Conservation (phyloP, 1,140 invertebrate genomes). For the Riptortus pedestris region DNA sequence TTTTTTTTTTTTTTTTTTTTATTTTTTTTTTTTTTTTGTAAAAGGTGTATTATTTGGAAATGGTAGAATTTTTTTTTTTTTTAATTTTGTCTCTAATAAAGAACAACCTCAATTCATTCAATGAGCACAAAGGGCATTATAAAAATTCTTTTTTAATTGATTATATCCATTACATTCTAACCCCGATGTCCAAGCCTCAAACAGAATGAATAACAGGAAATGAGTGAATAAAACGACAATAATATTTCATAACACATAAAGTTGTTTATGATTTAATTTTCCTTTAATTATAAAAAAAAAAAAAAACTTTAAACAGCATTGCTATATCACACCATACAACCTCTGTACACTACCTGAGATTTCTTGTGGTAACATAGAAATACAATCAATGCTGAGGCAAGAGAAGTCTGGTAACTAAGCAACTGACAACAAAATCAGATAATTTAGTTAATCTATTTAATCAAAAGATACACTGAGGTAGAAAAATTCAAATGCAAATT, state of each 20-base stretch:
- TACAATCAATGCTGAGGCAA: not conserved
- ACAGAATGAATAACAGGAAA: too few species aligned
- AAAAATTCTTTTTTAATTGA: too few species aligned
- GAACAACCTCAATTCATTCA: too few species aligned
- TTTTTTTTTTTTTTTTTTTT: too few species aligned
- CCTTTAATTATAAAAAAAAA: slow-evolving; percentile 19
- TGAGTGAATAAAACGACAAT: slow-evolving; percentile 5
- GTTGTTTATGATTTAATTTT: slow-evolving; percentile 18
- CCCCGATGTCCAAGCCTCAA: too few species aligned
- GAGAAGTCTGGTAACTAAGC: slow-evolving; percentile 12
- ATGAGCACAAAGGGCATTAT: too few species aligned
- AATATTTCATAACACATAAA: slow-evolving; percentile 23
- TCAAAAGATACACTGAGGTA: slow-evolving; percentile 19
- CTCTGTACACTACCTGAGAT: slow-evolving; percentile 20
- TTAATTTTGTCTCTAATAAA: too few species aligned
- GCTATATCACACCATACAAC: slow-evolving; percentile 26
- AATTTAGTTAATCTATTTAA: slow-evolving; percentile 16
- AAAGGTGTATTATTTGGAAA: too few species aligned
- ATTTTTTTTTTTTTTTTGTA: too few species aligned
- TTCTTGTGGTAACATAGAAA: slow-evolving; percentile 12
- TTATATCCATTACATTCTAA: too few species aligned
- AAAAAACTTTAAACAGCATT: slow-evolving; percentile 22
- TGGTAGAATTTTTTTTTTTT: too few species aligned
- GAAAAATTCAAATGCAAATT: slow-evolving; percentile 18
- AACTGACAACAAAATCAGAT: slow-evolving; percentile 9